Base-by-base conservation (phyloP, 2,888 invertebrate genomes). In the Bellardia pandia region DNA sequence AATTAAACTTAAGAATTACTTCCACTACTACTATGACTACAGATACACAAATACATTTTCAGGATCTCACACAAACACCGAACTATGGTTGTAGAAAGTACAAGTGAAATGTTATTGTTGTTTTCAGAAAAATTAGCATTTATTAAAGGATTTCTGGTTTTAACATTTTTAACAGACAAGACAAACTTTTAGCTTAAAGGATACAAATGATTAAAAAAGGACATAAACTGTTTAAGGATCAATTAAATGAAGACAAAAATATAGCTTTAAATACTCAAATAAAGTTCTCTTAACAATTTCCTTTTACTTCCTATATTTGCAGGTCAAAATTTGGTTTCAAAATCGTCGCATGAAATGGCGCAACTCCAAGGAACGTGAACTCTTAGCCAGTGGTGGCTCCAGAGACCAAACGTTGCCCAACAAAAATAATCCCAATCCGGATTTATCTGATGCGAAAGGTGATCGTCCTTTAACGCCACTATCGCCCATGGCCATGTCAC, bases 321-420 rank as follows among this genome's bases (percentile, higher is more conserved):
- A 95, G 95, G 95, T 95, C 75, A 95, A 95, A 94, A 95, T 95
- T 90, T 95, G 95, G 95, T 99, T 99, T 94, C 99, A 99, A 95
- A 99, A 99, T 93, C 96, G 99, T 0, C 96, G 99, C 79, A 99
- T 99, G 99, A 99, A 94, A 94, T 99, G 99, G 99, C 95, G 99
- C 78, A 99, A 99, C 94, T 98, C 98, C 5, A 99, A 99, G 94
- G 99, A 99, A 93, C 95, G 99, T 48, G 99, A 99, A 93, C 95
- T 99, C 0, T 94, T 99, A 37, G 98, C 99, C 0, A 96, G 96
- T 30, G 99, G 99, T 0, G 99, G 99, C 2, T 98, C 98, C 8
- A 95, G 99, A 42, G 99, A 99, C 92, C 98, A 98, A 93, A 99
- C 99, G 0, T 94, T 99, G 37, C 99, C 99, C 0, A 99, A 98